Evolutionary conservation across 2,113 vertebrate species (phyloP).

Genomic region (Salvator merianae): DNA sequence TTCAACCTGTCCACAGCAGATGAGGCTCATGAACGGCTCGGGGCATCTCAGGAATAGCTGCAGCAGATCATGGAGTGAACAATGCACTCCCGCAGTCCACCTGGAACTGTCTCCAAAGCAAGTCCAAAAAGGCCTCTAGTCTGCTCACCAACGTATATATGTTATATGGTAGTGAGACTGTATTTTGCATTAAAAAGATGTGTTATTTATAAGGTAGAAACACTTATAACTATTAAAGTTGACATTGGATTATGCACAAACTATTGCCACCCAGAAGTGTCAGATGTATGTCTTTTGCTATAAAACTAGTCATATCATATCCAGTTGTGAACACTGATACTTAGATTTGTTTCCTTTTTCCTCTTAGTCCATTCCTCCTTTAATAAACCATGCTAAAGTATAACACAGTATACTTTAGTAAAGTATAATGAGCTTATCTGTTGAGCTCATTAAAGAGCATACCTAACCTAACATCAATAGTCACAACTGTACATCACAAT

Average conservation of each 20-base stretch:
- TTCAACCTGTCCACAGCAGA: too few relatives aligned
- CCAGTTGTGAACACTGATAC: background rate
- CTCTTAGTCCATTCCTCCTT: background rate
- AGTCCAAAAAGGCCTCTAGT: background rate
- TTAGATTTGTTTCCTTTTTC: background rate
- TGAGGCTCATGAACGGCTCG: too few relatives aligned
- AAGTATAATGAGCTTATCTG: too few relatives aligned
- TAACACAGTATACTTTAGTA: too few relatives aligned
- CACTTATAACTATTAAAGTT: background rate
- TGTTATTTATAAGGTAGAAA: background rate
- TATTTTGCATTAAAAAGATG: background rate
- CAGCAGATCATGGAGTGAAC: too few relatives aligned
- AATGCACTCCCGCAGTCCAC: too few relatives aligned
- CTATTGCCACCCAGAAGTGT: background rate
- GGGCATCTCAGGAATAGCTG: too few relatives aligned
- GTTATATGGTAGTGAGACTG: background rate
- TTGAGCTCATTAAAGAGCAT: background rate
- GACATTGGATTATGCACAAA: background rate
- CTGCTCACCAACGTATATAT: background rate
- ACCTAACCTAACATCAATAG: too few relatives aligned
- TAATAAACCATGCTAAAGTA: background rate
- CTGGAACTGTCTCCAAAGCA: too few relatives aligned
- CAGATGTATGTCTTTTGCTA: background rate
- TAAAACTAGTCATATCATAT: background rate
- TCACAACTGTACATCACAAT: background rate